Conservation (phyloP, 2,797 vertebrate species). For the Arvicola amphibius region DNA sequence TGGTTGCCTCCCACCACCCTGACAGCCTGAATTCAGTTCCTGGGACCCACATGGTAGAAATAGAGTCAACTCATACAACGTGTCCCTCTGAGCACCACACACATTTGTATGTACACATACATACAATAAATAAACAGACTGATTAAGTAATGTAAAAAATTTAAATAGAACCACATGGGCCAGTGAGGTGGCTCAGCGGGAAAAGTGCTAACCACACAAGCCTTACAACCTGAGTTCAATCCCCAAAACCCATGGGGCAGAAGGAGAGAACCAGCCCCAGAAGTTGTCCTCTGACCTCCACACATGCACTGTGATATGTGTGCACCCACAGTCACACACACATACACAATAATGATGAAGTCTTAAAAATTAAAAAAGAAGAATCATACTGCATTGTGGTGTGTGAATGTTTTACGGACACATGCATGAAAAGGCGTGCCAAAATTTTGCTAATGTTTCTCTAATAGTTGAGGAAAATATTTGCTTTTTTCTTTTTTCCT, state of each 20-base stretch:
- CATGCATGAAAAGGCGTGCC: not conserved
- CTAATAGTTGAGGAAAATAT: not conserved
- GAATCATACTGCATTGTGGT: not conserved
- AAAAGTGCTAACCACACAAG: not conserved
- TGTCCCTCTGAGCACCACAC: not conserved
- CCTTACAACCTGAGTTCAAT: not conserved
- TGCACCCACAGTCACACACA: not conserved
- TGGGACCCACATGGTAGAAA: not conserved
- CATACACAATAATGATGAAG: not conserved
- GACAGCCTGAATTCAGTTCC: not conserved
- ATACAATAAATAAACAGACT: not conserved
- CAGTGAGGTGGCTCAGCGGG: not conserved
- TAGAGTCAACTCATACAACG: not conserved
- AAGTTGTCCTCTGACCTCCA: not conserved
- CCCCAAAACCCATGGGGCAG: not conserved
- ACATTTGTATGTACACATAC: not conserved
- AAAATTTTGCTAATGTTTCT: not conserved
- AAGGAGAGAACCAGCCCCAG: not conserved
- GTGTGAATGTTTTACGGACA: not conserved
- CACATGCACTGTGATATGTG: not conserved
- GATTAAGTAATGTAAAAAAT: not conserved
- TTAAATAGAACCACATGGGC: not conserved
- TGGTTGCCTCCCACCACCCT: not conserved
- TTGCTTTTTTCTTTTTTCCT: slow-evolving; percentile 52
- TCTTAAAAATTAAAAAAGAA: not conserved